Base-by-base conservation (phyloP, 2,797 vertebrate genomes). In the Rallus crepitans region DNA sequence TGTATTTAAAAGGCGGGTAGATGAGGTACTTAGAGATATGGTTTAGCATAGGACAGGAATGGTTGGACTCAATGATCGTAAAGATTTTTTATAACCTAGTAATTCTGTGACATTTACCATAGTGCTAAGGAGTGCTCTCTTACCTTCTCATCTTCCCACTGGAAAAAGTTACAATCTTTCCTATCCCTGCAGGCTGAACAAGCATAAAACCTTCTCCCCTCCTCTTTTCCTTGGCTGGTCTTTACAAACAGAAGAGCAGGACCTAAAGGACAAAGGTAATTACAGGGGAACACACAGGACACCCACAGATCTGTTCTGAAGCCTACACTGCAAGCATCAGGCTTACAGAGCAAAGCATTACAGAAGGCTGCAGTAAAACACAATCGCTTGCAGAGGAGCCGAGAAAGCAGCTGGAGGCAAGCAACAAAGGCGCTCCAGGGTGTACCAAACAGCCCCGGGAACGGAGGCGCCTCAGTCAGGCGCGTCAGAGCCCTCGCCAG, bases 71-170 rank as follows among this genome's bases (percentile, higher is more conserved):
- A 17, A 45, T 45, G 18, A 45, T 19, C 42, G 19, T 18, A 19
- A 45, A 45, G 42, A 8, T 45, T 18, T 45, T 45, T 19, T 45
- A 45, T 45, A 45, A 19, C 17, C 42, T 19, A 45, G 42, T 19
- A 45, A 45, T 45, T 45, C 42, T 45, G 42, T 45, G 42, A 45
- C 18, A 45, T 19, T 59, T 72, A 47, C 9, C 8, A 18, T 0
- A 63, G 39, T 12, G 18, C 19, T 70, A 50, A 35, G 48, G 9
- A 65, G 35, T 0, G 4, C 25, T 57, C 50, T 65, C 90, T 71
- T 97, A 99, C 99, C 98, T 99, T 99, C 71, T 99, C 99, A 94
- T 99, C 98, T 90, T 99, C 99, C 99, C 99, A 99, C 63, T 99
- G 99, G 93, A 99, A 99, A 64, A 99, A 99, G 75, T 91, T 98